Conservation (phyloP, 2,888 invertebrate species). For the Hydroisotoma schaefferi region DNA sequence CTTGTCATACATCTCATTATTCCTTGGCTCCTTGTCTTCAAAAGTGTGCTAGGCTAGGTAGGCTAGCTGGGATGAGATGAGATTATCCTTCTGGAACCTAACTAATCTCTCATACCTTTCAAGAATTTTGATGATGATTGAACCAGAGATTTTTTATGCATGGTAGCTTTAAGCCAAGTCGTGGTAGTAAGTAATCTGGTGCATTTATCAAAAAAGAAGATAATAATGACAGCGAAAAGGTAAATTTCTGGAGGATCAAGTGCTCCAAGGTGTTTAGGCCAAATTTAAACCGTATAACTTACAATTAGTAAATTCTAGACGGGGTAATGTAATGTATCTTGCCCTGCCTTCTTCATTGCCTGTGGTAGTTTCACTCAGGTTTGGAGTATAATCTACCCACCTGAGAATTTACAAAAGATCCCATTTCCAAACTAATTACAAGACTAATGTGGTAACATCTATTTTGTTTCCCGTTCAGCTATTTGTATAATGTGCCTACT, state of each 20-base stretch:
- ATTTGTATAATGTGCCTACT: too few species aligned
- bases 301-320: not conserved
- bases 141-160: not conserved
- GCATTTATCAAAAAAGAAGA: too few species aligned
- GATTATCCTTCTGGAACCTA: not conserved
- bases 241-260: not conserved
- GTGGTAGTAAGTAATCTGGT: not conserved
- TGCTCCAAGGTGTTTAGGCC: not conserved
- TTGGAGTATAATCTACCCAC: not conserved
- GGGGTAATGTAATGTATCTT: too few species aligned
- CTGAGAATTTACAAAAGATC: not conserved
- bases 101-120: not conserved
- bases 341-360: too few species aligned
- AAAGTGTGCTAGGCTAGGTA: too few species aligned
- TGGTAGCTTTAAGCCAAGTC: not conserved
- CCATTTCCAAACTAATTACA: not conserved
- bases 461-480: too few species aligned
- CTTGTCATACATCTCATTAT: constrained; percentile 4
- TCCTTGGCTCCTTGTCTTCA: constrained; percentile 2
- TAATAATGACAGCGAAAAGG: not conserved
- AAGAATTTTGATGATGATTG: not conserved
- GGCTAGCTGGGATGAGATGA: too few species aligned
- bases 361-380: too few species aligned
- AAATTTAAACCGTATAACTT: not conserved
- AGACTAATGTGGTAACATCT: not conserved